phyloP scores from a whole-genome alignment of 2,888 invertebrate species.

The Trichacis sp. region DNA sequence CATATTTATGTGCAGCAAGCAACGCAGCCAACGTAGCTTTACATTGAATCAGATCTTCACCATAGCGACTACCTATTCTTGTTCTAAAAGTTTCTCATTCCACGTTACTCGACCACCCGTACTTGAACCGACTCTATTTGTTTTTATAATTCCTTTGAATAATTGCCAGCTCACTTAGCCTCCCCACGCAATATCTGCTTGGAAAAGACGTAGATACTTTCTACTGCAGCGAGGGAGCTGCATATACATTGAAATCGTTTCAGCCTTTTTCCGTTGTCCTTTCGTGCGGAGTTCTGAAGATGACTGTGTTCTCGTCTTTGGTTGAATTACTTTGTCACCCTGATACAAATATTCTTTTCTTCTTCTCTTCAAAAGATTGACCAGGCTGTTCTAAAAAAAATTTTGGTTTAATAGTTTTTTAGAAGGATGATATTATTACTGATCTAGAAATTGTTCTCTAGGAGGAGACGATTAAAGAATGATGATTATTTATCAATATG shows the following conservation, averaged over 20 bases:
- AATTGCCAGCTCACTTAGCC: conserved; percentile 49
- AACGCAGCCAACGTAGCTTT: conserved; percentile 45
- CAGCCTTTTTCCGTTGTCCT: conserved; percentile 4
- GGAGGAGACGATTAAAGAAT: too few relatives aligned
- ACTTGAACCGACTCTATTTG: conserved; percentile 54
- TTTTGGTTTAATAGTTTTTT: too few relatives aligned
- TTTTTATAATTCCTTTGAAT: conserved; percentile 62
- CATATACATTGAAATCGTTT: conserved; percentile 11
- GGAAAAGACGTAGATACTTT: conserved; percentile 1
- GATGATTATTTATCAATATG: too few relatives aligned
- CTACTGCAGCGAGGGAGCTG: not conserved
- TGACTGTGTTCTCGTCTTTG: too few relatives aligned
- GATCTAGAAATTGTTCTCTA: too few relatives aligned
- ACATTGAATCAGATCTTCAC: conserved; percentile 38
- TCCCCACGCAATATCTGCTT: not conserved
- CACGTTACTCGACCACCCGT: conserved; percentile 26
- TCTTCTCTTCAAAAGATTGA: too few relatives aligned
- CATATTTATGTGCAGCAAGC: conserved; percentile 53
- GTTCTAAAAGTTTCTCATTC: conserved; percentile 27
- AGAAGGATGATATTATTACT: too few relatives aligned
- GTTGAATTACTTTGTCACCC: too few relatives aligned
- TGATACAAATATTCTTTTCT: too few relatives aligned
- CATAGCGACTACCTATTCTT: conserved; percentile 21
- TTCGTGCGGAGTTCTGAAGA: conserved; percentile 5
- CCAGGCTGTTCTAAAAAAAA: too few relatives aligned